Evolutionary conservation across 2,797 vertebrate genomes (phyloP).

Genomic region (Oreortyx pictus): DNA sequence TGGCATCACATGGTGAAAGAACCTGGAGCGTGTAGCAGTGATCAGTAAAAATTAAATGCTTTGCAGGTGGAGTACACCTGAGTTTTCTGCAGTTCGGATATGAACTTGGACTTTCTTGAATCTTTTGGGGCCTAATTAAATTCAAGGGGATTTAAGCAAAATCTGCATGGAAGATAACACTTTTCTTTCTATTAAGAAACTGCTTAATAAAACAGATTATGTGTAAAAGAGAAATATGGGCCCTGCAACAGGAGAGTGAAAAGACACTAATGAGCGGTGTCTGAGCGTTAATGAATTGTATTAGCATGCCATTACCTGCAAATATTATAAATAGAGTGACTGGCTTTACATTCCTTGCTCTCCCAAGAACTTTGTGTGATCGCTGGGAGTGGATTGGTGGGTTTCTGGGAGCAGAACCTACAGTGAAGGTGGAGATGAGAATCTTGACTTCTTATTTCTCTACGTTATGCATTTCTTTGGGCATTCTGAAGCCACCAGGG

Average conservation of each 20-base stretch:
- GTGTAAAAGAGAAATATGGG: slow-evolving; percentile 52
- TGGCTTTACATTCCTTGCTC: neutral
- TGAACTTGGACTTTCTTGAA: slow-evolving; percentile 1
- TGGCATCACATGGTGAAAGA: neutral
- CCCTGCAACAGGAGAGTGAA: slow-evolving; percentile 21
- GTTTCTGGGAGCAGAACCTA: neutral
- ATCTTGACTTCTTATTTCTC: neutral
- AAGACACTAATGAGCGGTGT: slow-evolving; percentile 61
- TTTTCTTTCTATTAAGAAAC: slow-evolving; percentile 44
- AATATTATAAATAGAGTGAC: slow-evolving; percentile 47
- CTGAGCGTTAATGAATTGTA: slow-evolving; percentile 62
- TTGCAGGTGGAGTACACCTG: neutral
- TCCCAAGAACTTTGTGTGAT: neutral
- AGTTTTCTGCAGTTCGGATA: slow-evolving; percentile 32
- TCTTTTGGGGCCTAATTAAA: slow-evolving; percentile 65
- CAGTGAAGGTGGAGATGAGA: no score
- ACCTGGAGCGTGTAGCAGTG: neutral
- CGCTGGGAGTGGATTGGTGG: neutral
- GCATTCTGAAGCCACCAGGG: neutral
- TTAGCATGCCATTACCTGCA: slow-evolving; percentile 62
- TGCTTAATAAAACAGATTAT: slow-evolving; percentile 62
- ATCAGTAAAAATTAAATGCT: neutral
- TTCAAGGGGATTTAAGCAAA: slow-evolving; percentile 20
- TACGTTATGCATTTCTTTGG: neutral
- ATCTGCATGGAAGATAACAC: slow-evolving; percentile 23